Conservation (phyloP, 2,888 invertebrate genomes). For the Liposcelis brunnea region DNA sequence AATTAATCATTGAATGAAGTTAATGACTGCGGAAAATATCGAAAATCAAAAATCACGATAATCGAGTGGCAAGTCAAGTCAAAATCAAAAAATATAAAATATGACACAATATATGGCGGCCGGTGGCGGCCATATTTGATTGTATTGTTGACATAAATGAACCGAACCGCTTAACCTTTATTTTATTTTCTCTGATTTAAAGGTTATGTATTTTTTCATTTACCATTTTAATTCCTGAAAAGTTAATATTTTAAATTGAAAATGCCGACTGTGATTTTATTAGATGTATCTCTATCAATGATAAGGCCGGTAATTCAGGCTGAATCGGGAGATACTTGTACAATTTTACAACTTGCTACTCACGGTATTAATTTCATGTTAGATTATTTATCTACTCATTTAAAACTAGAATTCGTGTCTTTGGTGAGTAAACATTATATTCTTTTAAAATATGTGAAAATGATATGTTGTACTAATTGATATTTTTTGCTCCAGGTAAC, state of each 20-base stretch:
- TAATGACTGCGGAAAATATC: too few relatives aligned
- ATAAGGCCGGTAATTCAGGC: conserved; percentile 34
- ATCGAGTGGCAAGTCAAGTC: too few relatives aligned
- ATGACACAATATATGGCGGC: too few relatives aligned
- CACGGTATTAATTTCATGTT: conserved; percentile 46
- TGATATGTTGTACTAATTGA: neutral
- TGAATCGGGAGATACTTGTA: conserved; percentile 35
- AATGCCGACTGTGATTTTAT: conserved; percentile 56
- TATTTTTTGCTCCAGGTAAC: conserved; percentile 28
- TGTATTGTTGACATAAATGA: too few relatives aligned
- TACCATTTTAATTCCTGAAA: neutral
- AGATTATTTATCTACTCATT: conserved; percentile 43
- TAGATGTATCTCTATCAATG: conserved; percentile 62
- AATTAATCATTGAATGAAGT: too few relatives aligned
- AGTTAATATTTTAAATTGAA: conserved; percentile 12
- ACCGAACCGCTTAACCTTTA: too few relatives aligned
- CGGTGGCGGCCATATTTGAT: too few relatives aligned
- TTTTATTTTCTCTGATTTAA: too few relatives aligned
- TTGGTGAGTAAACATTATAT: conserved; percentile 33
- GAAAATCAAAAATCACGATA: too few relatives aligned
- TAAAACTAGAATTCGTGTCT: conserved; percentile 52
- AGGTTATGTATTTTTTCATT: too few relatives aligned
- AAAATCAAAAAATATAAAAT: too few relatives aligned
- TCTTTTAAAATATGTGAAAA: neutral
- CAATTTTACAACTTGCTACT: conserved; percentile 42